Percentiles rank a stretch among this genome's conserved stretches.
Conservation (phyloP, 64 coral and sea anemone genomes). For the Astreopora myriophthalma region DNA sequence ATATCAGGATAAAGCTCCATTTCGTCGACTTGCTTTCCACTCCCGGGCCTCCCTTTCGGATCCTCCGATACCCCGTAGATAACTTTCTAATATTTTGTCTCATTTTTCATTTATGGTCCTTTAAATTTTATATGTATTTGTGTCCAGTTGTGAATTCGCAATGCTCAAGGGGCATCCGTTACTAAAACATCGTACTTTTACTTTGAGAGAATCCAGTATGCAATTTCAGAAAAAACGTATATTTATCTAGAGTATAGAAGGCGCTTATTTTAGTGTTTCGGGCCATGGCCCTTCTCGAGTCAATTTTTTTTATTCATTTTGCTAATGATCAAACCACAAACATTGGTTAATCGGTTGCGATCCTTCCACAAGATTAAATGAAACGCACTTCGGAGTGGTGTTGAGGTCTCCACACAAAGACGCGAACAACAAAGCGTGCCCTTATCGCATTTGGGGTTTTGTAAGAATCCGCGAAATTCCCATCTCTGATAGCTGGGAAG, state of each 20-base stretch:
- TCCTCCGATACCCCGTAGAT: background rate
- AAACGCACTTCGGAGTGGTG: background rate
- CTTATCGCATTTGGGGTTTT: background rate
- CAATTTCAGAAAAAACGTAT: background rate
- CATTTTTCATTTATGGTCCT: background rate
- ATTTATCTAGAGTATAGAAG: background rate
- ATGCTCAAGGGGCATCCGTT: background rate
- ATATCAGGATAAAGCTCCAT: background rate
- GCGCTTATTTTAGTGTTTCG: background rate
- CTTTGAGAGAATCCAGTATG: background rate
- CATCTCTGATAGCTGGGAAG: background rate
- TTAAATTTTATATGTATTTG: conserved; percentile 13
- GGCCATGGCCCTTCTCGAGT: background rate
- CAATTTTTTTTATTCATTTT: conserved; percentile 21
- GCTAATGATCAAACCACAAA: conserved; percentile 37
- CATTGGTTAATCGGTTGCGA: conserved; percentile 11
- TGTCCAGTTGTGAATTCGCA: background rate
- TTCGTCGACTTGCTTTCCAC: background rate
- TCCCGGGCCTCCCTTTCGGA: background rate
- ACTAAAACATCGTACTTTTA: background rate
- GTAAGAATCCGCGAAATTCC: background rate
- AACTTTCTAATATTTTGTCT: conserved; percentile 2
- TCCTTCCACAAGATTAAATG: conserved; percentile 38
- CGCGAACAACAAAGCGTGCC: background rate
- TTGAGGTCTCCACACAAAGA: background rate